Percentiles rank a stretch among this genome's conserved stretches.
These are phyloP conservation scores for Lepisosteus osseus DNA, from an alignment of 2,113 vertebrate genomes.

Conservation along the genomic window DNA sequence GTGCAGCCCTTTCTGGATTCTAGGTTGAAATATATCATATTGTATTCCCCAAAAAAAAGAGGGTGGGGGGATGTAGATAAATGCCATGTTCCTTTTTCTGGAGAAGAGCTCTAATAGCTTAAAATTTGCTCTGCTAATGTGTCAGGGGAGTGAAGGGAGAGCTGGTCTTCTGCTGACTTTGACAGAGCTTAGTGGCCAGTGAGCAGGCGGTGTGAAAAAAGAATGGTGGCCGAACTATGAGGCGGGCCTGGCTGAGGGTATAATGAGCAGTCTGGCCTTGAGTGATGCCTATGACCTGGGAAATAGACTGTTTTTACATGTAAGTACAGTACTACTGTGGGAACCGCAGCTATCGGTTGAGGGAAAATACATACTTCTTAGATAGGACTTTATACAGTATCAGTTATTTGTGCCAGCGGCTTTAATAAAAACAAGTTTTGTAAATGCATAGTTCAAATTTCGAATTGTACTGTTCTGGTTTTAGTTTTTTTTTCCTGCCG, in stretches of 20 bases:
- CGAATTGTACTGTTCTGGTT: too few relatives aligned
- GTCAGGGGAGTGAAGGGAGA: neutral
- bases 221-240: neutral
- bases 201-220: neutral
- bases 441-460: too few relatives aligned
- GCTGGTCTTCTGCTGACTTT: neutral
- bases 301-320: neutral
- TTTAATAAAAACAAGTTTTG: too few relatives aligned
- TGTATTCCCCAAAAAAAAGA: constrained; percentile 31
- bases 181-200: constrained; percentile 1
- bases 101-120: neutral
- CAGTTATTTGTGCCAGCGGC: too few relatives aligned
- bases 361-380: too few relatives aligned
- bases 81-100: constrained; percentile 18
- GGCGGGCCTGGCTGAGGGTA: neutral
- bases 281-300: neutral
- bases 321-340: neutral
- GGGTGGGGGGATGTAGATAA: constrained; percentile 22
- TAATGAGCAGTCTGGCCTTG: neutral
- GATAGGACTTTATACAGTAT: too few relatives aligned
- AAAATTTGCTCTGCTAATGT: too few relatives aligned
- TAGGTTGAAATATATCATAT: constrained; percentile 7
- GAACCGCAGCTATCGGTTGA: neutral
- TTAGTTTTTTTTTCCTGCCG: too few relatives aligned
- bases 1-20: constrained; percentile 22